These are phyloP conservation scores for Eumerus sabulonum DNA, from an alignment of 2,888 invertebrate species.

Conservation along the genomic window DNA sequence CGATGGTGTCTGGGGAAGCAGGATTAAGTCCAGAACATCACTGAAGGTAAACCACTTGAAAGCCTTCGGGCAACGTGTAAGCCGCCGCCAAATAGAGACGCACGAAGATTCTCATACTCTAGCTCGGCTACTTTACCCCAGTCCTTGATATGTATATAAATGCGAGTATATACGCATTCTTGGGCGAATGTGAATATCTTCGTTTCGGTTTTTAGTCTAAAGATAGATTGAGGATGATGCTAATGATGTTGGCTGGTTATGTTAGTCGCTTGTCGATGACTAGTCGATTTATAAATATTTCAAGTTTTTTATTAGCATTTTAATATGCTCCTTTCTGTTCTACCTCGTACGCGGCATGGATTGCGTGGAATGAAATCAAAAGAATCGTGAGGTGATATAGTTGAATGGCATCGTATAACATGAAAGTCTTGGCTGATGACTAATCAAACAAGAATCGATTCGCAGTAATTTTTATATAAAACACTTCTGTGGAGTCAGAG, in stretches of 20 bases:
- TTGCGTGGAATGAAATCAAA: too few relatives aligned
- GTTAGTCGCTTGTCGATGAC: constrained; percentile 20
- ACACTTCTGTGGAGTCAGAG: too few relatives aligned
- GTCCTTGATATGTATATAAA: constrained; percentile 9
- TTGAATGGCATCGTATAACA: too few relatives aligned
- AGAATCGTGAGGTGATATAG: too few relatives aligned
- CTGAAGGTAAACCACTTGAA: constrained; percentile 56
- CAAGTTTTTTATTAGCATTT: constrained; percentile 24
- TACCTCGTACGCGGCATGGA: too few relatives aligned
- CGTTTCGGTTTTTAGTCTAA: constrained; percentile 43
- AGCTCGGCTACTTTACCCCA: constrained; percentile 7
- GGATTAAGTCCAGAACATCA: constrained; percentile 47
- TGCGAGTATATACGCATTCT: background rate
- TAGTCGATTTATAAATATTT: constrained; percentile 35
- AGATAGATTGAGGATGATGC: constrained; percentile 47
- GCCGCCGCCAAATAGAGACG: constrained; percentile 9
- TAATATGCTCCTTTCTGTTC: background rate
- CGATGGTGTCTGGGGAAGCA: constrained; percentile 29
- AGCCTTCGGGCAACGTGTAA: constrained; percentile 23
- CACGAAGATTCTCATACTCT: constrained; percentile 21
- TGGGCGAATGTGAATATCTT: constrained; percentile 2
- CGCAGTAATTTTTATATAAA: too few relatives aligned
- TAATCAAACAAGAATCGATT: too few relatives aligned
- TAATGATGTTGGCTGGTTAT: constrained; percentile 32
- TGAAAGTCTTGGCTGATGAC: too few relatives aligned